These are phyloP conservation scores for Cepphus grylle DNA, from an alignment of 2,113 vertebrate species.

Conservation along the genomic window DNA sequence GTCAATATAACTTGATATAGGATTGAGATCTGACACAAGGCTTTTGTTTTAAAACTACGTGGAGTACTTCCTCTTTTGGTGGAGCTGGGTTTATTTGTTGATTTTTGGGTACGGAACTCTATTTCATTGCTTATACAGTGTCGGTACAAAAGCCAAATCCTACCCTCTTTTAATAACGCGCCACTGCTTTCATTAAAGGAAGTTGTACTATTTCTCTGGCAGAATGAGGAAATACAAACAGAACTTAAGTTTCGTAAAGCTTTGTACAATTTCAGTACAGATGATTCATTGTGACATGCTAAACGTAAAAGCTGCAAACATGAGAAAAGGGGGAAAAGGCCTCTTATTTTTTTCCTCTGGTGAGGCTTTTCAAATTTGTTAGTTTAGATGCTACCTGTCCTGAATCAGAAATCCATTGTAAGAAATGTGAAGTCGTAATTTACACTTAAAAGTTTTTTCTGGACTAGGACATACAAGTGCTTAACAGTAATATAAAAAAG, in stretches of 20 bases:
- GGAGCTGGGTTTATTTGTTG: slow-evolving; percentile 5
- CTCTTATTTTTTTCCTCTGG: neutral
- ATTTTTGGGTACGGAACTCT: neutral
- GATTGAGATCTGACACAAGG: neutral
- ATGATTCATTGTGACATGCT: neutral
- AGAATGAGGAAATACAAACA: slow-evolving; percentile 8
- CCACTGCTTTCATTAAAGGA: neutral
- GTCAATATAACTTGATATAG: neutral
- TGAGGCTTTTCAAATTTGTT: neutral
- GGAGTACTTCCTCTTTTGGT: neutral
- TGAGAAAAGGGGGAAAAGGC: neutral
- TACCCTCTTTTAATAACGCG: neutral
- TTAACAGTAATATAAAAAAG: neutral
- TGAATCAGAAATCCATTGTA: neutral
- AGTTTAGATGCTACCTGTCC: neutral
- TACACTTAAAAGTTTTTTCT: neutral
- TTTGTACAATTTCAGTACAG: neutral
- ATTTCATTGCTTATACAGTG: neutral
- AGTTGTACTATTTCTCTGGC: neutral
- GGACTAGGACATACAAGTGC: neutral
- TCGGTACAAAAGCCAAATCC: neutral
- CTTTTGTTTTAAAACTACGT: neutral
- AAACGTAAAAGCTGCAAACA: neutral
- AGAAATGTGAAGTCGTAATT: neutral
- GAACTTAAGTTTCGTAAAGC: neutral